Evolutionary conservation across 2,113 vertebrate genomes (phyloP).

Genomic region (Galeopterus variegatus): DNA sequence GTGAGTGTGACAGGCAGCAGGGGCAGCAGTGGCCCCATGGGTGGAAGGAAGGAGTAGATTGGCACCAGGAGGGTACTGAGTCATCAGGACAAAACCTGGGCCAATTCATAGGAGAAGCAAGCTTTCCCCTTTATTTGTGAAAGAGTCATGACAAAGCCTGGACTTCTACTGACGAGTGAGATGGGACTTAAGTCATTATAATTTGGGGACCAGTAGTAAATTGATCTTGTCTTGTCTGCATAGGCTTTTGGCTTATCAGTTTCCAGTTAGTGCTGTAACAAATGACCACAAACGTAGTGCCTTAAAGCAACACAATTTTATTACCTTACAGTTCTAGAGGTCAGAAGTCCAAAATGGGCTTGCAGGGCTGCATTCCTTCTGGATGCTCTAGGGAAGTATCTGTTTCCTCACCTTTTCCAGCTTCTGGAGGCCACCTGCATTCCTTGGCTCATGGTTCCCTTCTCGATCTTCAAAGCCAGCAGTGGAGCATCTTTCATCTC

Average conservation of each 20-base stretch:
- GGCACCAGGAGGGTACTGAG: neutral
- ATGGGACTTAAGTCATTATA: neutral
- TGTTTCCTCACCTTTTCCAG: neutral
- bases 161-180: conserved; percentile 23
- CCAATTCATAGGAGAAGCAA: neutral
- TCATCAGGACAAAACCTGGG: neutral
- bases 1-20: neutral
- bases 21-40: neutral
- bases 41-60: neutral
- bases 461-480: neutral
- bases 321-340: conserved; percentile 2
- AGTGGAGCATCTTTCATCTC: neutral
- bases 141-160: conserved; percentile 45
- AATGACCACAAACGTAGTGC: neutral
- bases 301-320: neutral
- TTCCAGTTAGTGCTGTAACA: conserved; percentile 39
- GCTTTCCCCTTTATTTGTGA: conserved; percentile 15
- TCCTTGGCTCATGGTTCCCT: conserved; percentile 9
- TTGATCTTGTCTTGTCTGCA: neutral
- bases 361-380: conserved; percentile 1
- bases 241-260: neutral
- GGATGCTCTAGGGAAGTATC: neutral
- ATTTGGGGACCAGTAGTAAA: conserved; percentile 12
- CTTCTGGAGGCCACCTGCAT: neutral
- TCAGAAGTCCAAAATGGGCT: conserved; percentile 18